Evolutionary conservation across 2,113 vertebrate species (phyloP), one percentile per base, ranked within the genome.

Genomic region (Benitochromis conjunctus): DNA sequence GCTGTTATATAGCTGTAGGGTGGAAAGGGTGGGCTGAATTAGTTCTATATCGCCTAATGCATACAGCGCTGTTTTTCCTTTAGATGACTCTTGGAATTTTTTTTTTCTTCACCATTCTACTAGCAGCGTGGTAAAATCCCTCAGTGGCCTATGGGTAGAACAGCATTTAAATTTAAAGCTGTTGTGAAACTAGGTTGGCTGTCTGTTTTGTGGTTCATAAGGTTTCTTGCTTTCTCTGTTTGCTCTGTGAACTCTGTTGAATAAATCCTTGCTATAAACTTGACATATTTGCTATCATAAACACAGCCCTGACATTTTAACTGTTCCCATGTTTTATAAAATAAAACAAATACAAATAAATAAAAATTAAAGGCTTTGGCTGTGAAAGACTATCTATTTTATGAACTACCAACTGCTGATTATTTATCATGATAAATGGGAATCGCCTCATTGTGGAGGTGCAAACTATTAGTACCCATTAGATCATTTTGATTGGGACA

Each of bases 1-100:
- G n/a, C 16, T 60, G 24, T 91, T 94, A 96, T 98, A 98, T 96
- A 97, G 83, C 76, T 92, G 92, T 92, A 90, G 90, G 95, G 87
- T 97, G 95, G 94, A 96, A 97, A 97, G 87, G 92, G 94, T 94
- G 95, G 92, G 95, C 80, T 87, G 26, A 57, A 92, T 93, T 92
- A 87, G 93, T 94, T 95, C 92, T 95, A 92, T 96, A 96, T 97
- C 95, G 96, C 94, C 95, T 93, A 95, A 93, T 96, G 92, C 95
- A 95, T 94, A 94, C 95, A 95, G 94, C 96, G 95, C 89, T 95
- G 96, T 97, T 97, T 97, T 97, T 96, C 96, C 97, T 94, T 94
- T 95, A 96, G 96, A 97, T 98, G 97, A 98, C 97, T 97, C 91
- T 98, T 96, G 97, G 98, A 97, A 98, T 98, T 98, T 97, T 92